A percentile compares a stretch with the other conserved stretches of the same genome.
Evolutionary conservation across 2,888 invertebrate species (phyloP).

Genomic region (Agrotis clavis): DNA sequence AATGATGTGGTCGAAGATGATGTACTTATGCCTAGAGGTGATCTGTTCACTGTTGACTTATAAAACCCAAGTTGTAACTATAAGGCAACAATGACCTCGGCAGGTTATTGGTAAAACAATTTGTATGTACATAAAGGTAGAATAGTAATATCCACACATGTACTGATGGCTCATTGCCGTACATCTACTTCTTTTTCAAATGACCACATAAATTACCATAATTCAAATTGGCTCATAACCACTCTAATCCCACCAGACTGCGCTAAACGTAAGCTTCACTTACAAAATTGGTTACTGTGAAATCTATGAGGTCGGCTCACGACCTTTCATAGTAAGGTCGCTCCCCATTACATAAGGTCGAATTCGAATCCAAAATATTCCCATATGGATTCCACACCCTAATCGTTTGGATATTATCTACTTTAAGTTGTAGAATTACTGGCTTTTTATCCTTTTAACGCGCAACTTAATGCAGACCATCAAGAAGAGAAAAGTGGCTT

Average conservation of each 20-base stretch:
- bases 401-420: constrained; percentile 36
- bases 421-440: constrained; percentile 16
- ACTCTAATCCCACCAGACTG: constrained; percentile 4
- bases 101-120: too few species aligned
- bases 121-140: too few species aligned
- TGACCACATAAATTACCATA: not conserved
- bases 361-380: constrained; percentile 43
- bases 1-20: too few species aligned
- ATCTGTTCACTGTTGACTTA: too few species aligned
- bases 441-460: not conserved
- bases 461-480: too few species aligned
- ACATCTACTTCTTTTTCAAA: not conserved
- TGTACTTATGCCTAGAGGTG: too few species aligned
- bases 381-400: constrained; percentile 44
- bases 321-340: constrained; percentile 42
- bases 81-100: too few species aligned
- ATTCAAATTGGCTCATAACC: not conserved
- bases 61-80: too few species aligned
- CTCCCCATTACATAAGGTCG: constrained; percentile 51
- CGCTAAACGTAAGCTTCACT: constrained; percentile 18
- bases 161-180: too few species aligned
- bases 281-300: constrained; percentile 26
- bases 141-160: too few species aligned
- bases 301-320: constrained; percentile 45
- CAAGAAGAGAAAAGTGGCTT: too few species aligned